Percentiles rank a stretch among this genome's conserved stretches.
Evolutionary conservation across 2,113 vertebrate genomes (phyloP).

Genomic region (Macroglossus sobrinus): DNA sequence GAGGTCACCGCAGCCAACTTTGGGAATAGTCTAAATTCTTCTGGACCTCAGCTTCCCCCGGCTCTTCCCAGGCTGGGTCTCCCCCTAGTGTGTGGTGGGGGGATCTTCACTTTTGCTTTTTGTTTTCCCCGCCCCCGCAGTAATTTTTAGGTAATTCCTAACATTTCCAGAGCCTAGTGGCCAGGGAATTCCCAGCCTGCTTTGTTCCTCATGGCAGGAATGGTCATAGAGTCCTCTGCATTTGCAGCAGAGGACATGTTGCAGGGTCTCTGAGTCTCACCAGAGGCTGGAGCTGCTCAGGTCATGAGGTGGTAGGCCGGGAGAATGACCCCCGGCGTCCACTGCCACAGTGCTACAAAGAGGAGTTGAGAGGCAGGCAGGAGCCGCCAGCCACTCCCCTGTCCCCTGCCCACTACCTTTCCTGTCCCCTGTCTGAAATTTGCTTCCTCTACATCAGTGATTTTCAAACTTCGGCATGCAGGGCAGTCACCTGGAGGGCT

Average conservation of each 20-base stretch:
- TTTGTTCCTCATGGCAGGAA: not conserved
- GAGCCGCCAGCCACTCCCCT: no score
- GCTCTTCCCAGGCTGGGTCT: slow-evolving; percentile 33
- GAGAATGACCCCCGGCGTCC: not conserved
- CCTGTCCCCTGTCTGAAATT: not conserved
- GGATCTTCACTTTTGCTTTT: slow-evolving; percentile 47
- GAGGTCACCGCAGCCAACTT: not conserved
- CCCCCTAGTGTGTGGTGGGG: slow-evolving; percentile 51
- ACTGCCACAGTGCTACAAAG: no score
- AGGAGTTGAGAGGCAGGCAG: not conserved
- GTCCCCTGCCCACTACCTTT: no score
- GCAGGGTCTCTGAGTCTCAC: not conserved
- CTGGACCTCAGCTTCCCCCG: not conserved
- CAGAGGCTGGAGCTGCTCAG: not conserved
- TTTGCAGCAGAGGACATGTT: not conserved
- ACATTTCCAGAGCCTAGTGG: not conserved
- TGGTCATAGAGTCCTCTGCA: not conserved
- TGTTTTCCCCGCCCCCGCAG: not conserved
- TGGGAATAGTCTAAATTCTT: not conserved
- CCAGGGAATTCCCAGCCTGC: slow-evolving; percentile 33
- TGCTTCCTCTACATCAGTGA: not conserved
- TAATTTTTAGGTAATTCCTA: slow-evolving; percentile 38
- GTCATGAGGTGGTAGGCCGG: not conserved
- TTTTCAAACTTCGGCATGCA: not conserved
- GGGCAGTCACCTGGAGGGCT: not conserved